These are phyloP conservation scores for Ochlodes sylvanus DNA, from an alignment of 2,888 invertebrate genomes.

Conservation along the genomic window DNA sequence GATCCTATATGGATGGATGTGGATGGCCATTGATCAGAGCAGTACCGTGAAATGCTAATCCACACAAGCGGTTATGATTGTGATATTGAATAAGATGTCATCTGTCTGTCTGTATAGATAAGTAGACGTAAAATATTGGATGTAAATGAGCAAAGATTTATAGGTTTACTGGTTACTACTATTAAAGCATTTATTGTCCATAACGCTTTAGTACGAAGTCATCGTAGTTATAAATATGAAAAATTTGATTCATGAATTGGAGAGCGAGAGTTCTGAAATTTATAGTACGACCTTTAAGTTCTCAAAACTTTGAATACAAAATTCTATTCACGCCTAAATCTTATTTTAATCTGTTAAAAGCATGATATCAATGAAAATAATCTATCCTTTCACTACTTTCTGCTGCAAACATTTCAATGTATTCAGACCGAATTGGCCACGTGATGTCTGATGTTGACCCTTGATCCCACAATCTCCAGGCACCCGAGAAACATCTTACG, in stretches of 20 bases:
- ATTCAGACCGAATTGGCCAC: slow-evolving; percentile 58
- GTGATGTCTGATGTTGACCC: slow-evolving; percentile 66
- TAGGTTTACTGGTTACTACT: slow-evolving; percentile 3
- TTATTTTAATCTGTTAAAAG: slow-evolving; percentile 6
- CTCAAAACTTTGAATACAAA: too few species aligned
- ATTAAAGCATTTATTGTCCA: background rate
- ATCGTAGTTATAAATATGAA: too few species aligned
- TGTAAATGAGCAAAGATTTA: slow-evolving; percentile 28
- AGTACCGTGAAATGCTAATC: slow-evolving; percentile 40
- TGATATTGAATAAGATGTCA: slow-evolving; percentile 37
- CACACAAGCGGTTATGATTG: slow-evolving; percentile 35
- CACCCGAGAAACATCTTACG: slow-evolving; percentile 65
- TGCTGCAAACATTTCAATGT: slow-evolving; percentile 51
- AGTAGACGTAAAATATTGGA: slow-evolving; percentile 33
- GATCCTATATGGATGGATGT: slow-evolving; percentile 41
- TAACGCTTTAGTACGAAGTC: background rate
- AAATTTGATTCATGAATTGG: too few species aligned
- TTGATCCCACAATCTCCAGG: slow-evolving; percentile 66
- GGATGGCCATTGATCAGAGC: slow-evolving; percentile 50
- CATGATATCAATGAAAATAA: slow-evolving; percentile 9
- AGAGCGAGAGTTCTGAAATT: too few species aligned
- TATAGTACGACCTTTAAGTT: too few species aligned
- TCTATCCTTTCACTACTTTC: slow-evolving; percentile 44
- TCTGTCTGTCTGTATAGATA: slow-evolving; percentile 28
- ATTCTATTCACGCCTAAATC: too few species aligned